Conservation (phyloP, 2,888 invertebrate genomes). For the Caenorhabditis sp. region DNA sequence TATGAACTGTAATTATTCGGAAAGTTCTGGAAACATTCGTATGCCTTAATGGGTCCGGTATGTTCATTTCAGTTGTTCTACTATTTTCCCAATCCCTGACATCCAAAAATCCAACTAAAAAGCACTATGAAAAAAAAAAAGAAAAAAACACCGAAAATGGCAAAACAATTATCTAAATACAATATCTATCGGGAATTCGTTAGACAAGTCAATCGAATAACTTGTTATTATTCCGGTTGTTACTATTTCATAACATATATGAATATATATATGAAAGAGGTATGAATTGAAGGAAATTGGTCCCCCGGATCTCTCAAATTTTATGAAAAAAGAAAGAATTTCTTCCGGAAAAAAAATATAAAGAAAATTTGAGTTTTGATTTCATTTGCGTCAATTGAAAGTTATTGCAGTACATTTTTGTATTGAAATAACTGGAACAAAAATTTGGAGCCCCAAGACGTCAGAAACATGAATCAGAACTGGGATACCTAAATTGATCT, state of each 20-base stretch:
- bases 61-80: too few species aligned
- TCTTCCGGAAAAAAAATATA: not conserved
- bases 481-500: too few species aligned
- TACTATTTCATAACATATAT: not conserved
- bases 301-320: not conserved
- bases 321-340: too few species aligned
- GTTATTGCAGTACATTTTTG: not conserved
- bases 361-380: not conserved
- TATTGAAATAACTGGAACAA: not conserved
- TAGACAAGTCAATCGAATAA: constrained; percentile 7
- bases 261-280: not conserved
- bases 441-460: too few species aligned
- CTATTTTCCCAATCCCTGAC: too few species aligned
- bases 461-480: too few species aligned
- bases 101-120: not conserved
- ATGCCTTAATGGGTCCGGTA: too few species aligned
- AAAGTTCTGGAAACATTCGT: too few species aligned
- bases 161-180: constrained; percentile 17
- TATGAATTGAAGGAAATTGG: not conserved
- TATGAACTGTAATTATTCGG: too few species aligned
- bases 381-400: constrained; percentile 23
- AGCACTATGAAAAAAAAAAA: not conserved
- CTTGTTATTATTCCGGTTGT: not conserved
- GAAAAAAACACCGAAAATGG: not conserved
- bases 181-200: constrained; percentile 17